A percentile compares a stretch with the other conserved stretches of the same genome.
Evolutionary conservation across 2,797 vertebrate genomes (phyloP).

Genomic region (Nannoperca australis): DNA sequence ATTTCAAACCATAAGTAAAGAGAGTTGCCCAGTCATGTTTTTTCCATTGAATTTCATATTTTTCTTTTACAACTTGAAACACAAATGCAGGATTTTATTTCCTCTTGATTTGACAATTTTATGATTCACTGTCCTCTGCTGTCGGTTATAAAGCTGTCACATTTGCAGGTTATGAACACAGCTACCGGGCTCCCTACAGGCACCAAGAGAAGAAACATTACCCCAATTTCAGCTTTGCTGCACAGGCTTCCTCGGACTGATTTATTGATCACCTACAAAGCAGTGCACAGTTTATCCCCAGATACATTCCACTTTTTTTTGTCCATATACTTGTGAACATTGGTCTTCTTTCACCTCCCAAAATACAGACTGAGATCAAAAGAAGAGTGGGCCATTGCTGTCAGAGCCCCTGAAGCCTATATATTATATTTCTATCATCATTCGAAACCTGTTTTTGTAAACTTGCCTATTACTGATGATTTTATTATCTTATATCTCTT

Average conservation of each 20-base stretch:
- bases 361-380: conserved; percentile 7
- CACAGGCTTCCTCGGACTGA: conserved; percentile 43
- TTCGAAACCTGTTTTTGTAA: conserved; percentile 9
- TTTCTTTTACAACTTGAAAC: conserved; percentile 4
- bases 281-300: conserved; percentile 17
- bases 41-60: background rate
- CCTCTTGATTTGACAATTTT: conserved; percentile 21
- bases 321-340: conserved; percentile 1
- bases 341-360: background rate
- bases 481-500: background rate
- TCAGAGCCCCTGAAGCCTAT: conserved; percentile 6
- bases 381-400: background rate
- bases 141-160: conserved; percentile 35
- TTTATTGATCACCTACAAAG: conserved; percentile 62
- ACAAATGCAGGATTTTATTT: conserved; percentile 18
- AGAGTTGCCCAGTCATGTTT: background rate
- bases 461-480: background rate
- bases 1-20: conserved; percentile 26
- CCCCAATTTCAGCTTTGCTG: conserved; percentile 48
- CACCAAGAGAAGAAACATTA: conserved; percentile 36
- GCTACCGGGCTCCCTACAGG: conserved; percentile 39
- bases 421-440: conserved; percentile 13
- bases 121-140: conserved; percentile 25
- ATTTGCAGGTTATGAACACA: conserved; percentile 56
- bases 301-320: conserved; percentile 15